Evolutionary conservation across 2,797 vertebrate species (phyloP), one percentile per base, ranked within the genome.

Genomic region (Onychomys arenicola): DNA sequence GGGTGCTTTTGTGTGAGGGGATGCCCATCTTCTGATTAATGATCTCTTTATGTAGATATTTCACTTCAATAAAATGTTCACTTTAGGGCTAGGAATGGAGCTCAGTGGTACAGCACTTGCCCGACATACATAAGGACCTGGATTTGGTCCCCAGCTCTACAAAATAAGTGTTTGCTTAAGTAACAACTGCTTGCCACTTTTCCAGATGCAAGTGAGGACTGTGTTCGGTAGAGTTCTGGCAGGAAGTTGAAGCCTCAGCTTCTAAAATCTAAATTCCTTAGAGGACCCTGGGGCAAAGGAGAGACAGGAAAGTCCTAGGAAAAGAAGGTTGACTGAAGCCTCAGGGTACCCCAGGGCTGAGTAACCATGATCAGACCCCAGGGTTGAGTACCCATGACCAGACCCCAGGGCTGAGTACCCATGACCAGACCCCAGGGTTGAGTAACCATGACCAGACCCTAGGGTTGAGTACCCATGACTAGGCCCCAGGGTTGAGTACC

Each of bases 201-300:
- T 19, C 49, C 23, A 81, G 37, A 67, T 63, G 5, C 63, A 46
- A 40, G 77, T 27, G 37, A 90, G 43, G 63, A 59, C 57, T 52
- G 67, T 5, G 52, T 55, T 89, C 57, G 59, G 29, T 40, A 57
- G 37, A 87, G 65, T 34, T 83, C 40, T 93, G 25, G 21, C 73
- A 43, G 71, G 25, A 78, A 80, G 9, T 27, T 80, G 37, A 43
- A 82, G 13, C 43, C 75, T 73, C 69, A 43, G 13, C 21, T 43
- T 61, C 32, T 61, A 82, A 89, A 88, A 83, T 63, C 32, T 71
- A 95, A 76, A 95, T 93, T 78, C 90, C 25, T 27, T 94, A 27
- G 25, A 73, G 67, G 81, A 82, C 25, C 8, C 81, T 75, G n/a
- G 46, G 27, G 55, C 77, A 76, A 90, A 82, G 49, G 80, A 57